Base-by-base conservation (phyloP, 2,888 invertebrate species). In the Agrilus cyanescens region DNA sequence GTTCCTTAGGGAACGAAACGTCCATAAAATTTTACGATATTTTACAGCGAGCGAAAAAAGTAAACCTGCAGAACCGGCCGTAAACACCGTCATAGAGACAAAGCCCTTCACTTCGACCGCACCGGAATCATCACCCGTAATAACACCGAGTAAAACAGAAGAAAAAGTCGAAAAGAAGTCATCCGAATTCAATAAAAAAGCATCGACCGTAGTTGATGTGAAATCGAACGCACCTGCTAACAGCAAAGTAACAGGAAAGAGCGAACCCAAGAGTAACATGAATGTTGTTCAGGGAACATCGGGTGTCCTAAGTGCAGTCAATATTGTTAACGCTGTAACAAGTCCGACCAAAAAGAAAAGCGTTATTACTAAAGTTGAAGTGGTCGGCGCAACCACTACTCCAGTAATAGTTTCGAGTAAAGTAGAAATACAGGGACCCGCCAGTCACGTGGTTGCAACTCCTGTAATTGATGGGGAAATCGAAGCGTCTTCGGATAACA, bases 211-310 rank as follows among this genome's bases (percentile, higher is more conserved):
- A 18, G 60, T 63, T 8, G 58, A 60, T 47, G 57, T 58, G 30
- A 55, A 55, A 47, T 51, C 51, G 41, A 55, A 50, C 34, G 43
- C 50, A 40, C 46, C 59, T 12, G 42, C 44, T 38, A 46, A 47
- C 37, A 75, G 73, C 59, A 73, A 73, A 50, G 60, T 67, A 8
- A 75, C 78, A 66, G 70, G 78, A 35, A 72, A 76, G 15, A 60
- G 74, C 18, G 68, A 72, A 10, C 66, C 74, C 7, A 71, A 73
- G 1, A 58, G 57, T 31, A 61, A 62, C 54, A 56, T 62, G 12
- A 61, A 62, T 46, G 54, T 62, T 25, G 52, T 62, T 30, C 56
- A 59, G 47, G 56, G 53, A 31, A 51, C 57, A 45, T 48, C 57
- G 12, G 56, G 52, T 38, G 50, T 69, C 4, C 69, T 70, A 55